Conservation (phyloP, 2,797 vertebrate genomes). For the Myotis pilosus region DNA sequence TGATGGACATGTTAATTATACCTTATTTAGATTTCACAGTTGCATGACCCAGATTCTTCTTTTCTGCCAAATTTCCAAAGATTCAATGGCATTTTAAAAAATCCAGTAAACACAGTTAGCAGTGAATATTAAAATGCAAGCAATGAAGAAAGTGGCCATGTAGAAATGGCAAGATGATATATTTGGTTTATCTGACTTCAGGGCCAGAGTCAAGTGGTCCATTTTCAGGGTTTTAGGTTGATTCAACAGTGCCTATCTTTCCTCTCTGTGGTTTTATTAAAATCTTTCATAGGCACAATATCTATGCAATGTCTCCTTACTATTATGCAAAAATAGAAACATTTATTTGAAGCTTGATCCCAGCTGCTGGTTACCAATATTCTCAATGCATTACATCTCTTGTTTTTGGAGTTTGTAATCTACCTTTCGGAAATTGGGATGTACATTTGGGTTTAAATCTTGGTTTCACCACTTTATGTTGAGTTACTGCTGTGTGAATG, state of each 20-base stretch:
- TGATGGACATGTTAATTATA: slow-evolving; percentile 80
- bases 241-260: background rate
- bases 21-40: slow-evolving; percentile 76
- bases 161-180: slow-evolving; percentile 15
- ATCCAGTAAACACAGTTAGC: slow-evolving; percentile 28
- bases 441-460: background rate
- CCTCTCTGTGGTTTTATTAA: background rate
- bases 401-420: background rate
- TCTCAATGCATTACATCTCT: background rate
- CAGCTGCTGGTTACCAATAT: background rate
- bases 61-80: slow-evolving; percentile 68
- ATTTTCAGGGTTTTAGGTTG: slow-evolving; percentile 7
- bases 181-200: slow-evolving; percentile 29
- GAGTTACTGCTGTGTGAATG: background rate
- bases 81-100: slow-evolving; percentile 66
- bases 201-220: background rate
- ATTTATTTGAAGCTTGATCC: background rate
- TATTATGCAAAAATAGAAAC: background rate
- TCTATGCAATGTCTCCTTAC: background rate
- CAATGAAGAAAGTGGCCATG: slow-evolving; percentile 43
- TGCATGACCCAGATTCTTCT: slow-evolving; percentile 77
- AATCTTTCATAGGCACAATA: slow-evolving; percentile 3
- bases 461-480: background rate
- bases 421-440: background rate
- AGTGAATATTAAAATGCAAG: slow-evolving; percentile 41